Evolutionary conservation across 2,797 vertebrate genomes (phyloP).

Genomic region (Enteromius paludinosus): DNA sequence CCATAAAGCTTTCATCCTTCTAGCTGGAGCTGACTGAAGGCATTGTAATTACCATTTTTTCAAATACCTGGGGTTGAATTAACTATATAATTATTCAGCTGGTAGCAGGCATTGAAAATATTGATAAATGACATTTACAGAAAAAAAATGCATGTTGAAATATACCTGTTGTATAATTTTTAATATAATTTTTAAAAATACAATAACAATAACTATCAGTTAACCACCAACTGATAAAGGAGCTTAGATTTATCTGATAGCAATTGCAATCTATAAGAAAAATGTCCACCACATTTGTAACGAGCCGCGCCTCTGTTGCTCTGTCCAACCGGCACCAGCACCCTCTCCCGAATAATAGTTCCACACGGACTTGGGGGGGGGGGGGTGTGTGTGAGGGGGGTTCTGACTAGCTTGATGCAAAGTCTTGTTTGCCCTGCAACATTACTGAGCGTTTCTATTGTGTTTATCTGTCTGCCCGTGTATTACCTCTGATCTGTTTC

Average conservation of each 20-base stretch:
- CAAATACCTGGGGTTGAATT: slow-evolving; percentile 31
- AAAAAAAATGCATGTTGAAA: background rate
- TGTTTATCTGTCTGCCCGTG: too few species aligned
- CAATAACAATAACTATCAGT: background rate
- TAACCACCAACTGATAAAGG: background rate
- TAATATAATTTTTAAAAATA: background rate
- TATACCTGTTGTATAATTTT: background rate
- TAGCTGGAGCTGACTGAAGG: slow-evolving; percentile 26
- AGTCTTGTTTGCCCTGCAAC: too few species aligned
- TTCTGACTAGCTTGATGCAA: too few species aligned
- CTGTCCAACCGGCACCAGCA: too few species aligned
- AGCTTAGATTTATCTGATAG: background rate
- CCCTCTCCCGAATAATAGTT: too few species aligned
- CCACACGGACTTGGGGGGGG: too few species aligned
- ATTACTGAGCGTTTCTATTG: too few species aligned
- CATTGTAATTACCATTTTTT: slow-evolving; percentile 15
- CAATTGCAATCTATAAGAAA: background rate
- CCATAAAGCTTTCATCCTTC: slow-evolving; percentile 32
- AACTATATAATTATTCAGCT: slow-evolving; percentile 25
- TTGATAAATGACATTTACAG: background rate
- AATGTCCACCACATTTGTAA: background rate
- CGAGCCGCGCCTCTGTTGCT: too few species aligned
- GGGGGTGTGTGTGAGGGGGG: too few species aligned
- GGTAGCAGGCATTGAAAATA: background rate
- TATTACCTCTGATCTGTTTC: too few species aligned